Percentiles rank a stretch among this genome's conserved stretches.
These are phyloP conservation scores for Trachelus tabidus DNA, from an alignment of 2,888 invertebrate genomes.

Conservation along the genomic window DNA sequence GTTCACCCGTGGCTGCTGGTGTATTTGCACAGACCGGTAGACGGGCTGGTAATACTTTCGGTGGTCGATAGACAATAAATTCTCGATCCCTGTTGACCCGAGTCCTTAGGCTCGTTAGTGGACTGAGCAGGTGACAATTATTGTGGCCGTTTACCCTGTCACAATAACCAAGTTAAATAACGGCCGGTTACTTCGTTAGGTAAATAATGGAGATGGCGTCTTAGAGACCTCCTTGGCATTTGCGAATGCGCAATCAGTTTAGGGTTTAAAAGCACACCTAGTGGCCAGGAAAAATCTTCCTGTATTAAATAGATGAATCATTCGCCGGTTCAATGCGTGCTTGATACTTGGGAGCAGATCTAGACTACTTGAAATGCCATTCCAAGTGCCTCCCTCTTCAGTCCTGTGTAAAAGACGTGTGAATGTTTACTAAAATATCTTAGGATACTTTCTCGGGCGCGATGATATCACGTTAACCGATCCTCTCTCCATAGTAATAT, in stretches of 20 bases:
- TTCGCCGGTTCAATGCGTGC: not conserved
- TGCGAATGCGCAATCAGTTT: not conserved
- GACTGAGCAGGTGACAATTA: not conserved
- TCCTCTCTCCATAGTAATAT: not conserved
- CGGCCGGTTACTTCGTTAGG: not conserved
- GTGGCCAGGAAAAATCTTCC: not conserved
- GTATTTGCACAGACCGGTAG: not conserved
- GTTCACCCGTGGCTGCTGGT: not conserved
- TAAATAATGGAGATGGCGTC: not conserved
- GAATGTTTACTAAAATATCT: not conserved
- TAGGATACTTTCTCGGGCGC: not conserved
- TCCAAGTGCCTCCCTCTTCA: not conserved
- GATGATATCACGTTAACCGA: not conserved
- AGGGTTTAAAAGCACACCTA: not conserved
- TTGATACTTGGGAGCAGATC: not conserved
- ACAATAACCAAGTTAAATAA: not conserved
- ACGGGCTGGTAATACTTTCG: not conserved
- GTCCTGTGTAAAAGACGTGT: not conserved
- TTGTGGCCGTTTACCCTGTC: not conserved
- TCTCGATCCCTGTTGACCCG: slow-evolving; percentile 20
- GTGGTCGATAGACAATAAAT: slow-evolving; percentile 31
- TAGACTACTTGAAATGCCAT: not conserved
- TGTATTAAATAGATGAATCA: not conserved
- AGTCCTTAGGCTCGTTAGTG: slow-evolving; percentile 29
- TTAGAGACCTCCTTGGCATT: not conserved